A percentile compares a stretch with the other conserved stretches of the same genome.
phyloP scores from a whole-genome alignment of 2,888 invertebrate species.

The Molanna angustata region DNA sequence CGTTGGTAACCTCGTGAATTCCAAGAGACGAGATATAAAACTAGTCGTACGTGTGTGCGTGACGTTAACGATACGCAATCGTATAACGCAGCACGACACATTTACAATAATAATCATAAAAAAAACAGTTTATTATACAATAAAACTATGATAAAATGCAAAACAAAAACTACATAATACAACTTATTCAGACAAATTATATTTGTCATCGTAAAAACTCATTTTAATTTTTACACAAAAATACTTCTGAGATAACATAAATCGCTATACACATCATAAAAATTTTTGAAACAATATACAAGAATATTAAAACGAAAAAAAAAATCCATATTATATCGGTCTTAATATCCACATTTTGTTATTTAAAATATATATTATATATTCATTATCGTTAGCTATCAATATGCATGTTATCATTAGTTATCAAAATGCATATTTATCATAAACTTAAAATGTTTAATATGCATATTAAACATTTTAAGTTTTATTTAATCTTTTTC shows the following conservation, averaged over 20 bases:
- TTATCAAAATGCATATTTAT: constrained; percentile 25
- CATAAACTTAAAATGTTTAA: no score
- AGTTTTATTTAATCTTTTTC: constrained; percentile 6
- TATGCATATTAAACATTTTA: constrained; percentile 20
- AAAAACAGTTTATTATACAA: no score
- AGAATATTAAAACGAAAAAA: no score
- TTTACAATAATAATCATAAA: constrained; percentile 17
- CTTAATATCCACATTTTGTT: constrained; percentile 14
- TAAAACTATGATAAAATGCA: no score
- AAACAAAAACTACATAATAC: constrained; percentile 26
- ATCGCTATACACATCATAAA: constrained; percentile 12
- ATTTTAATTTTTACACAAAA: constrained; percentile 18
- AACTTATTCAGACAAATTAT: constrained; percentile 26
- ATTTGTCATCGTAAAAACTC: constrained; percentile 17
- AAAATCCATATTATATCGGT: no score
- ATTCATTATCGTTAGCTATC: constrained; percentile 3
- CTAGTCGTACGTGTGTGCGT: constrained; percentile 15
- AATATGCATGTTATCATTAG: constrained; percentile 22
- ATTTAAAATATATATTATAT: constrained; percentile 16
- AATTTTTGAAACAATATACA: constrained; percentile 6
- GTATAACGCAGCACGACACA: constrained; percentile 11
- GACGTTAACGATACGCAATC: background rate
- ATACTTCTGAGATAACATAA: constrained; percentile 18
- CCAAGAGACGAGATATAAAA: constrained; percentile 30
- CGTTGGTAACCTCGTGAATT: constrained; percentile 33